These are phyloP conservation scores for Cryptosula pallasiana DNA, from an alignment of 2,888 invertebrate species.

Conservation along the genomic window DNA sequence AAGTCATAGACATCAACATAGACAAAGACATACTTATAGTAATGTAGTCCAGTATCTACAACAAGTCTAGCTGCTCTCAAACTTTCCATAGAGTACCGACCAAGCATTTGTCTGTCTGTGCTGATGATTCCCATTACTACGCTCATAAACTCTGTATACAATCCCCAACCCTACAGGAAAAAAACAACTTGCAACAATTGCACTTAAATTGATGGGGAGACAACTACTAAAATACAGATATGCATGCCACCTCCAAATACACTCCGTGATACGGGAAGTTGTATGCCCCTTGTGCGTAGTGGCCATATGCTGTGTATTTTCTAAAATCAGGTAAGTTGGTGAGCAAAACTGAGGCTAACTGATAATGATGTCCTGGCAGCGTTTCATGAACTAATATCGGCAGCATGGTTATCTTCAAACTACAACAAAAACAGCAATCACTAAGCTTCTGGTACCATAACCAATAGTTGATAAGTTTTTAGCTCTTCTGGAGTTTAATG, in stretches of 20 bases:
- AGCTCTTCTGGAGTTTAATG: neutral
- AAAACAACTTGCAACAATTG: too few species aligned
- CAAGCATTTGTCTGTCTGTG: conserved; percentile 26
- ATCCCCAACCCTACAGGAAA: conserved; percentile 55
- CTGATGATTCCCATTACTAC: conserved; percentile 42
- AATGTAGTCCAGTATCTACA: conserved; percentile 42
- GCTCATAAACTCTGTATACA: conserved; percentile 49
- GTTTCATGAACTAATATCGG: conserved; percentile 38
- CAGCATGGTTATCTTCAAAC: conserved; percentile 38
- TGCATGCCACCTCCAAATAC: conserved; percentile 3
- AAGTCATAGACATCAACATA: too few species aligned
- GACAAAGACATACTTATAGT: conserved; percentile 24
- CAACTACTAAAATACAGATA: too few species aligned
- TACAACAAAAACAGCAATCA: too few species aligned
- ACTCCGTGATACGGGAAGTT: neutral
- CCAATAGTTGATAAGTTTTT: too few species aligned
- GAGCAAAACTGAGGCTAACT: conserved; percentile 27
- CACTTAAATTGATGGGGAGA: too few species aligned
- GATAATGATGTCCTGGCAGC: conserved; percentile 41
- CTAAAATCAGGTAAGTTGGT: conserved; percentile 2
- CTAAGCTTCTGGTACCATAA: too few species aligned
- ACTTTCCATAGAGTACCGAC: conserved; percentile 35
- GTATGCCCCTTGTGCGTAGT: neutral
- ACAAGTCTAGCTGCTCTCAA: conserved; percentile 42
- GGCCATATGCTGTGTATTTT: neutral